These are phyloP conservation scores for Anableps anableps DNA, from an alignment of 2,797 vertebrate species.

Conservation along the genomic window DNA sequence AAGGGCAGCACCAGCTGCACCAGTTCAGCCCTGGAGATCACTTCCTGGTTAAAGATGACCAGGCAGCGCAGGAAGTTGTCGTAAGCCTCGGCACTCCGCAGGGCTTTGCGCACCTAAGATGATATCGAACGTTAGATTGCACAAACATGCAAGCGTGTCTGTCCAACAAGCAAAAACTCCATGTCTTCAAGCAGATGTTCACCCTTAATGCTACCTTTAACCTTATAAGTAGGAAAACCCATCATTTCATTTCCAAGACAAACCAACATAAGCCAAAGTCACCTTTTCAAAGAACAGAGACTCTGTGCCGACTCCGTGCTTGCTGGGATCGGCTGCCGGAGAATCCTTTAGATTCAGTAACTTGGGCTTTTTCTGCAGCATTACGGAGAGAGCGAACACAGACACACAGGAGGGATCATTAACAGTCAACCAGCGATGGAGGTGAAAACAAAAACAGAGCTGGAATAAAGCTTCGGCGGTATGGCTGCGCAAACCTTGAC, in stretches of 20 bases:
- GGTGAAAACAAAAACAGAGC: not conserved
- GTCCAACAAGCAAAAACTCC: not conserved
- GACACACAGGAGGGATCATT: too few relatives aligned
- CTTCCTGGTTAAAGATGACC: slow-evolving; percentile 98
- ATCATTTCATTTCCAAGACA: not conserved
- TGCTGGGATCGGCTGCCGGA: slow-evolving; percentile 88
- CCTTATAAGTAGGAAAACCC: not conserved
- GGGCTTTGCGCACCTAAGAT: slow-evolving; percentile 93
- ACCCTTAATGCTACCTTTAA: not conserved
- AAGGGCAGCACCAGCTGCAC: slow-evolving; percentile 97
- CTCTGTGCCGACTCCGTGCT: slow-evolving; percentile 94
- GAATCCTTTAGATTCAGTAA: slow-evolving; percentile 91
- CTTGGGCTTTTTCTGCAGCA: slow-evolving; percentile 94
- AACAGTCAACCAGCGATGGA: not conserved
- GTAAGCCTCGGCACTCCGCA: slow-evolving; percentile 93
- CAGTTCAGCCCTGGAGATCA: slow-evolving; percentile 94
- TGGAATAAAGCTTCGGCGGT: not conserved
- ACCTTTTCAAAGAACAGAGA: slow-evolving; percentile 99
- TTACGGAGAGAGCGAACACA: not conserved
- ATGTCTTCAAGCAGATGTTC: not conserved
- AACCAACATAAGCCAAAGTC: slow-evolving; percentile 14
- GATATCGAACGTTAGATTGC: not conserved
- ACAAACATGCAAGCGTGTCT: not conserved
- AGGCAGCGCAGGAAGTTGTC: slow-evolving; percentile 98
- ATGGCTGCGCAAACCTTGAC: slow-evolving; percentile 59